Evolutionary conservation across 2,888 invertebrate species (phyloP).

Genomic region (Drosophila nigricruria): DNA sequence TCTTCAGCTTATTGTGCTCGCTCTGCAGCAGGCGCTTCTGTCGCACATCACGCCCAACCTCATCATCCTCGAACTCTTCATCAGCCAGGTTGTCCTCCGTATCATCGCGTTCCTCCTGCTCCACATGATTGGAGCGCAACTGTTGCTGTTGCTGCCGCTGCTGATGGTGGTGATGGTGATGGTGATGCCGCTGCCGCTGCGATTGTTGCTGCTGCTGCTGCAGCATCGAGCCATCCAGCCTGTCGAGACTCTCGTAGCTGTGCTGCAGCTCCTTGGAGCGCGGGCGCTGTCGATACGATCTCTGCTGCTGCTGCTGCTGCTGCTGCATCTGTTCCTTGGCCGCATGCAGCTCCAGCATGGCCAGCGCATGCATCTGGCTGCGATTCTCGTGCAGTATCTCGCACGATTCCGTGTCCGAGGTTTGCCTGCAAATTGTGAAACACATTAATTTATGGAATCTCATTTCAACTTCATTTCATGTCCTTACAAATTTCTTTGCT

Average conservation of each 20-base stretch:
- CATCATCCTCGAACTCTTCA: conserved; percentile 85
- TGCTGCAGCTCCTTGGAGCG: conserved; percentile 84
- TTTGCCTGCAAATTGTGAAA: conserved; percentile 80
- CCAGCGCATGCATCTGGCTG: conserved; percentile 78
- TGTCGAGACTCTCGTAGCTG: conserved; percentile 84
- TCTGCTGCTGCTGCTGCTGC: conserved; percentile 81
- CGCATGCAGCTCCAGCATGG: conserved; percentile 75
- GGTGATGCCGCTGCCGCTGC: conserved; percentile 60
- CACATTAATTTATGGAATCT: neutral
- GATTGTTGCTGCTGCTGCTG: conserved; percentile 48
- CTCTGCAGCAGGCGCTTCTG: conserved; percentile 72
- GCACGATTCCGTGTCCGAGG: conserved; percentile 85
- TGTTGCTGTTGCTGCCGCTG: conserved; percentile 72
- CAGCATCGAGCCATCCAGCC: conserved; percentile 66
- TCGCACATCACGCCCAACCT: conserved; percentile 82
- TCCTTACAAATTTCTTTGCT: conserved; percentile 4
- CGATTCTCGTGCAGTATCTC: conserved; percentile 85
- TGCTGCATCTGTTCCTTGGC: conserved; percentile 72
- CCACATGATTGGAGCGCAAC: conserved; percentile 71
- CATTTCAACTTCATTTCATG: too few species aligned
- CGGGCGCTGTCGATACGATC: conserved; percentile 82
- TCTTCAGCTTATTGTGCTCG: conserved; percentile 35
- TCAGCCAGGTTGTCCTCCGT: conserved; percentile 85
- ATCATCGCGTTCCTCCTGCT: conserved; percentile 83
- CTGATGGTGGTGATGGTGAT: conserved; percentile 67